phyloP scores from a whole-genome alignment of 2,113 vertebrate species.

The Dipodomys ordii region DNA sequence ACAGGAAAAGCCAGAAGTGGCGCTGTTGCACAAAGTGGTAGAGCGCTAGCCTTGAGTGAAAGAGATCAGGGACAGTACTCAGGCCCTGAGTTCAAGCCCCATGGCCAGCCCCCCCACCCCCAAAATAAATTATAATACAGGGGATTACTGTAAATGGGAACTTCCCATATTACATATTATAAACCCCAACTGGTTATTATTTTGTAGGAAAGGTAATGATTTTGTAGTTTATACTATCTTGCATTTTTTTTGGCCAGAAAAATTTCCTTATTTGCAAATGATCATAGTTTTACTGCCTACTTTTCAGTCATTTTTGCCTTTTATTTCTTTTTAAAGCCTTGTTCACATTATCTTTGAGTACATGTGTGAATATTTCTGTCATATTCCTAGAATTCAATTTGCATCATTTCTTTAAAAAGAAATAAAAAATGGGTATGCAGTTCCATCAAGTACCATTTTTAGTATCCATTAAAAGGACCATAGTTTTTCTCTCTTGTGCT shows the following conservation, averaged over 20 bases:
- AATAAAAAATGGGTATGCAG: neutral
- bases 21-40: no score
- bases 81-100: no score
- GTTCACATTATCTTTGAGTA: neutral
- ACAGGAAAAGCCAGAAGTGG: no score
- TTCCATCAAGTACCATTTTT: neutral
- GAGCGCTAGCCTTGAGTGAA: no score
- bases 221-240: slow-evolving; percentile 13
- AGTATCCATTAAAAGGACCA: neutral
- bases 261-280: slow-evolving; percentile 6
- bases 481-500: neutral
- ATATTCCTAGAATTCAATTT: slow-evolving; percentile 22
- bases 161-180: neutral
- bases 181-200: neutral
- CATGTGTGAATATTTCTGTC: slow-evolving; percentile 29
- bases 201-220: slow-evolving; percentile 24
- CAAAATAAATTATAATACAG: neutral
- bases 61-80: no score
- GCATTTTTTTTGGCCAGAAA: slow-evolving; percentile 41
- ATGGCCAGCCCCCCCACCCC: no score
- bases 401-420: neutral
- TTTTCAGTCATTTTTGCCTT: slow-evolving; percentile 33
- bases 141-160: neutral
- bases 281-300: neutral
- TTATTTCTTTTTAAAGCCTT: slow-evolving; percentile 32